A percentile compares a stretch with the other conserved stretches of the same genome.
phyloP scores from a whole-genome alignment of 2,888 invertebrate genomes.

The Nephrotoma flavescens region DNA sequence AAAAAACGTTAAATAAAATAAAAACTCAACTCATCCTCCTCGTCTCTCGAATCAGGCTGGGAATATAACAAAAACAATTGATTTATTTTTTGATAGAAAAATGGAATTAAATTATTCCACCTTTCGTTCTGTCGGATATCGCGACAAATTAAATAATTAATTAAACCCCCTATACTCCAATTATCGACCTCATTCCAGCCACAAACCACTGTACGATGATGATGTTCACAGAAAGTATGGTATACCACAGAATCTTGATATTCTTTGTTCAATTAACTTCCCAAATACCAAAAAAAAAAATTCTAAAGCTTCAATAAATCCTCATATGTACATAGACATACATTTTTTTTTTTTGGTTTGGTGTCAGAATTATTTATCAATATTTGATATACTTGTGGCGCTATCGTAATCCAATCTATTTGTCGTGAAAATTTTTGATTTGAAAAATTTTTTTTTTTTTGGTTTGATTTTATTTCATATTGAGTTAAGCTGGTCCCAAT shows the following conservation, averaged over 20 bases:
- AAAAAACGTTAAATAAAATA: not conserved
- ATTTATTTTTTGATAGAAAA: not conserved
- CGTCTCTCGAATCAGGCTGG: not conserved
- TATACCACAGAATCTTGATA: not conserved
- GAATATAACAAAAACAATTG: not conserved
- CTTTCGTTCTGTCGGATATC: not conserved
- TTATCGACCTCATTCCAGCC: not conserved
- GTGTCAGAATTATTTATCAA: conserved; percentile 5
- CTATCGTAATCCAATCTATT: conserved; percentile 4
- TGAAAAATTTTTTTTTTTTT: not conserved
- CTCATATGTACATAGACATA: not conserved
- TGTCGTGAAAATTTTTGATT: not conserved
- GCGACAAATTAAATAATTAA: not conserved
- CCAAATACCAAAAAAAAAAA: not conserved
- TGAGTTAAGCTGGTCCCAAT: not conserved
- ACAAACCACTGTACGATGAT: not conserved
- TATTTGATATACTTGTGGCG: conserved; percentile 8
- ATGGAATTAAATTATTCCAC: not conserved
- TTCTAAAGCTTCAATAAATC: not conserved
- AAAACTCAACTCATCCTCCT: not conserved
- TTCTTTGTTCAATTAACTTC: not conserved
- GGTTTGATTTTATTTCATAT: not conserved
- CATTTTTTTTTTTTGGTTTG: not conserved
- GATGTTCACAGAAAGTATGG: not conserved
- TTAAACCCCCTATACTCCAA: not conserved